Base-by-base conservation (phyloP, 2,888 invertebrate genomes). In the Caradrina clavipalpis region DNA sequence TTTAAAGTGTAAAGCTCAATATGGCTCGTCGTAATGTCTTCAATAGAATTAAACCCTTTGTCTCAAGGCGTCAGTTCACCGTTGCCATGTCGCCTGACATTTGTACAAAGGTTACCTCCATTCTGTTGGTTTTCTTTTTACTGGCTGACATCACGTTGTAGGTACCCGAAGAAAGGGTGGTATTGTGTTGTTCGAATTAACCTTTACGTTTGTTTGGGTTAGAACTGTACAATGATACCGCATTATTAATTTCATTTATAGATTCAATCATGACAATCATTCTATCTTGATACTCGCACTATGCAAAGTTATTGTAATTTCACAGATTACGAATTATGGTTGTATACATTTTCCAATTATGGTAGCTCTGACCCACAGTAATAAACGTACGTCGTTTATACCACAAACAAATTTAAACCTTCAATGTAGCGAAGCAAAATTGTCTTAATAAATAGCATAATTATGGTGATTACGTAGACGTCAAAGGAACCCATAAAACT, bases 41-140 rank as follows among this genome's bases (percentile, higher is more conserved):
- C 86, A 88, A 91, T 92, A 88, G 91, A 91, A 91, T 91, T 93
- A 91, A 95, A 93, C 93, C 94, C 94, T 94, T 95, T 95, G 95
- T 95, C 94, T 95, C 92, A 94, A 94, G 94, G 93, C 91, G 91
- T 91, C 88, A 88, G 88, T 90, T 88, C 91, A 88, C 88, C 89
- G 92, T 87, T 90, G 89, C 89, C 85, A 89, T 90, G 90, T 90
- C 91, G 92, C 89, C 88, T 96, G 96, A 92, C 96, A 96, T 96
- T 96, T 95, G 88, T 92, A 88, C 88, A 95, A 96, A 96, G 95
- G 96, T 95, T 91, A 93, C 91, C 90, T 90, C 90, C 86, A 89
- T 90, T 92, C 90, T 88, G 90, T 91, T 81, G 87, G 90, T 92
- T 94, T 95, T 93, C 95, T 93, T 94, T 95, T 93, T 89, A 88